Conservation (phyloP, 2,113 vertebrate genomes). For the Craseonycteris thonglongyai region DNA sequence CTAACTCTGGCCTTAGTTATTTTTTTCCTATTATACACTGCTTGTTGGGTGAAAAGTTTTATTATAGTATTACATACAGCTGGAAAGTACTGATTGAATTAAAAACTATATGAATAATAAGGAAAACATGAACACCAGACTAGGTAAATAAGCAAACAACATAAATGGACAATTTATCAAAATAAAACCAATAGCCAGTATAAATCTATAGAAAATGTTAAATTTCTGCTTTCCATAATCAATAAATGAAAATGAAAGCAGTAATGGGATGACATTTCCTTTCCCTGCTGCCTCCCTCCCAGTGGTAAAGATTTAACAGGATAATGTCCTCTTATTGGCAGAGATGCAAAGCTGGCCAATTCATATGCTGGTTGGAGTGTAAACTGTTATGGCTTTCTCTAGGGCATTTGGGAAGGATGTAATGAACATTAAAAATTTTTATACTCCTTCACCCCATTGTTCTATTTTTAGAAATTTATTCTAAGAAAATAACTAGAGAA, state of each 20-base stretch:
- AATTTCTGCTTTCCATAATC: neutral
- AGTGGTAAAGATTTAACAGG: neutral
- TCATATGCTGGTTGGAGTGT: neutral
- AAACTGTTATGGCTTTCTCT: neutral
- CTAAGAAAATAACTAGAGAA: neutral
- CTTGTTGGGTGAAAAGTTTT: neutral
- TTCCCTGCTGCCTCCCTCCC: neutral
- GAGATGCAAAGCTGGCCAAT: neutral
- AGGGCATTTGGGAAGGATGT: neutral
- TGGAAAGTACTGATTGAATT: neutral
- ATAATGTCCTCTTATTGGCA: neutral
- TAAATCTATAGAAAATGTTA: neutral
- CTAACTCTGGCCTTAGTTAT: neutral
- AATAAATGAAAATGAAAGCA: neutral
- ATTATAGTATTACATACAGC: neutral
- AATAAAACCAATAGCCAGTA: neutral
- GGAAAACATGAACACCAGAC: neutral
- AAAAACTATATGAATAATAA: neutral
- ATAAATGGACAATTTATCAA: neutral
- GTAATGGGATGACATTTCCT: neutral
- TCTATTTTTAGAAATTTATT: neutral
- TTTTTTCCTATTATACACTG: neutral
- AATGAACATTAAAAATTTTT: neutral
- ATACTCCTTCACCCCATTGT: neutral
- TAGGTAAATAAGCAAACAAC: neutral